Evolutionary conservation across 37 sponge, comb jelly and placozoan species (phyloP).

Genomic region (Trichoplax adhaerens): DNA sequence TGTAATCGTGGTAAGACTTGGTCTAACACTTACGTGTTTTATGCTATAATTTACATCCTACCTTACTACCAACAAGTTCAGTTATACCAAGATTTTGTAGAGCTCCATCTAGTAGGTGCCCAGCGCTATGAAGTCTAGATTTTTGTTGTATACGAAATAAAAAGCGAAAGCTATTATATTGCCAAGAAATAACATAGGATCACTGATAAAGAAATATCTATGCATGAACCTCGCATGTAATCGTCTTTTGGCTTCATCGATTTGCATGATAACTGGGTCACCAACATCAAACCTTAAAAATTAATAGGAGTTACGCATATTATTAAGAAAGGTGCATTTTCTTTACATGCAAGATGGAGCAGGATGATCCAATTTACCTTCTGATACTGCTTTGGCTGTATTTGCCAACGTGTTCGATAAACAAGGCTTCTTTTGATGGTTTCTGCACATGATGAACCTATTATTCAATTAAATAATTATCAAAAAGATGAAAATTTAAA

Average conservation of each 20-base stretch:
- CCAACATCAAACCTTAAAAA: conserved; percentile 27
- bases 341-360: no score
- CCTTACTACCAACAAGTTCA: conserved; percentile 41
- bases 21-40: no score
- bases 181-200: no score
- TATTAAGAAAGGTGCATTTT: no score
- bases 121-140: conserved; percentile 42
- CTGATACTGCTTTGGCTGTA: not conserved
- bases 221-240: conserved; percentile 18
- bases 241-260: conserved; percentile 15
- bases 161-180: no score
- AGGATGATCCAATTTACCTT: no score
- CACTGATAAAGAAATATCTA: no score
- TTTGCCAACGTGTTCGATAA: conserved; percentile 41
- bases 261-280: conserved; percentile 17
- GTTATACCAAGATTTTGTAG: conserved; percentile 20
- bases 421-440: conserved; percentile 14
- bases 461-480: not conserved
- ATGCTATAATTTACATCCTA: not conserved
- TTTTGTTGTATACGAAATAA: no score
- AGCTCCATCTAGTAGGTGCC: conserved; percentile 49
- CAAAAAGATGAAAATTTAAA: no score
- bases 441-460: conserved; percentile 45
- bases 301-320: no score
- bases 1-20: no score